phyloP scores from a whole-genome alignment of 2,888 invertebrate genomes.

The Cephus nigrinus region DNA sequence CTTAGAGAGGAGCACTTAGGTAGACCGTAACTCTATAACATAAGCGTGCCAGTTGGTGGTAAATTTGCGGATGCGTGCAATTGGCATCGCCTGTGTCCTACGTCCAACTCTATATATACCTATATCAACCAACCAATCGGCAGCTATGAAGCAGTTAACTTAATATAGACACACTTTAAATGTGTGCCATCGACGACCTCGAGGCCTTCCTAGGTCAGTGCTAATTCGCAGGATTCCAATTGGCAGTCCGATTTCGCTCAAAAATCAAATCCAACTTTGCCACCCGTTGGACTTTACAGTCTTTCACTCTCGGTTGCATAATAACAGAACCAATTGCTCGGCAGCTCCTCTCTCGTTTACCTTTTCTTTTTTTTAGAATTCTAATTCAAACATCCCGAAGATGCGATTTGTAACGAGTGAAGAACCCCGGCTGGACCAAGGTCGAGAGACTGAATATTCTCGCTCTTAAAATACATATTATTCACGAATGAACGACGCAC shows the following conservation, averaged over 20 bases:
- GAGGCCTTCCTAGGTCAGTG: constrained; percentile 61
- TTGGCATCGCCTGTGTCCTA: constrained; percentile 56
- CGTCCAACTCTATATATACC: constrained; percentile 15
- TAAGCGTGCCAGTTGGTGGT: constrained; percentile 62
- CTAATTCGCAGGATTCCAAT: constrained; percentile 41
- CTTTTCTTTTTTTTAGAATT: background rate
- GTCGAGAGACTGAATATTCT: background rate
- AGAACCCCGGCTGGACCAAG: background rate
- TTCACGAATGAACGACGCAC: background rate
- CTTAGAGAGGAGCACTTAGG: constrained; percentile 33
- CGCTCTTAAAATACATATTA: background rate
- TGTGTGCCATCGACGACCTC: constrained; percentile 60
- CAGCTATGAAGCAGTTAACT: constrained; percentile 59
- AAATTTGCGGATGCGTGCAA: constrained; percentile 66
- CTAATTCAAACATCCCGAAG: background rate
- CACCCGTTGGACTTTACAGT: background rate
- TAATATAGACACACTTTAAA: constrained; percentile 56
- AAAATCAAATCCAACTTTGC: background rate
- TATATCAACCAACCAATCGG: constrained; percentile 46
- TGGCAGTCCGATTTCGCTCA: background rate
- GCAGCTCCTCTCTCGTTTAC: too few species aligned
- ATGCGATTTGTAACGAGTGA: background rate
- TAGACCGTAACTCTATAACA: constrained; percentile 55
- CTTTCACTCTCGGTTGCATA: background rate
- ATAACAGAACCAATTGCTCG: background rate